phyloP scores from a whole-genome alignment of 2,888 invertebrate genomes.

The Tipula confusa region DNA sequence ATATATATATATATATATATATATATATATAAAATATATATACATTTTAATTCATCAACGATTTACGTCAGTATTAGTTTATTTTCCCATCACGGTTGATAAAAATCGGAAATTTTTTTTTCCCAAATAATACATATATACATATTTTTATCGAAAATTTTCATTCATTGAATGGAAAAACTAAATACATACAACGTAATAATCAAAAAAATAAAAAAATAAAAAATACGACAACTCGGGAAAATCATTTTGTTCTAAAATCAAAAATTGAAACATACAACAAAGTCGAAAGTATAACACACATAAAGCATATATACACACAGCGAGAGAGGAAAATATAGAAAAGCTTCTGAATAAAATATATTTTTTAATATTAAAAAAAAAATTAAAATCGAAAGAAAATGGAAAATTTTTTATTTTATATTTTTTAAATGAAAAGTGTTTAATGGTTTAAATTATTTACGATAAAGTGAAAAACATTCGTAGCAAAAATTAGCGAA shows the following conservation, averaged over 20 bases:
- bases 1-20: too few species aligned
- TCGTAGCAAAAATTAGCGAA: not conserved
- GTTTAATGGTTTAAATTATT: not conserved
- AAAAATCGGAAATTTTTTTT: constrained; percentile 4
- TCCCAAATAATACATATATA: not conserved
- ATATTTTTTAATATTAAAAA: not conserved
- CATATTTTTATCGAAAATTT: not conserved
- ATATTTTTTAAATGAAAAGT: not conserved
- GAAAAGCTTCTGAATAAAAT: constrained; percentile 15
- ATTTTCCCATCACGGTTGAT: not conserved
- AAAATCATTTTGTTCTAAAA: not conserved
- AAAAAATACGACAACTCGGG: not conserved
- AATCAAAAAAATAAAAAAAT: too few species aligned
- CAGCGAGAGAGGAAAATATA: not conserved
- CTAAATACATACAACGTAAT: constrained; percentile 5
- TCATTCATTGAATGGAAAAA: not conserved
- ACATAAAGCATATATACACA: not conserved
- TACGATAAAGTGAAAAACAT: not conserved
- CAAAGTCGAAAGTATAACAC: not conserved
- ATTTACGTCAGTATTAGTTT: constrained; percentile 3
- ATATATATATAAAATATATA: too few species aligned
- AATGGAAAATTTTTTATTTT: not conserved
- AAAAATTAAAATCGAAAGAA: not conserved
- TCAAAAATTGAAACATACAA: constrained; percentile 12
- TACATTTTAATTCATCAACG: constrained; percentile 13